Evolutionary conservation across 30 jellyfish, hydroid and myxozoan species (phyloP).

Genomic region (Haliclystus octoradiatus): DNA sequence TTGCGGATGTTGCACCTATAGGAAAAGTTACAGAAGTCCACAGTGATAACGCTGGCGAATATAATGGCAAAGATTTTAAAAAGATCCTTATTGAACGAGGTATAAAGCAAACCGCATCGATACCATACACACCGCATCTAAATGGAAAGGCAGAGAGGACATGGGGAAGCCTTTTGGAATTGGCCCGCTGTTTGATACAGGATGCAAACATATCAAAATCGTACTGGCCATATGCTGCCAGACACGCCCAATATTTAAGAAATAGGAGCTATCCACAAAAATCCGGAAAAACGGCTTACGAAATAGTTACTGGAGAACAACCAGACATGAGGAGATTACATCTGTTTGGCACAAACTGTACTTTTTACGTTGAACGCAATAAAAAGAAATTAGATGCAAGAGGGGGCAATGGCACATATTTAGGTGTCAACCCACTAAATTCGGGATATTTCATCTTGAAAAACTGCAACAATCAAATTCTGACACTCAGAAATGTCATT

Average conservation of each 20-base stretch:
- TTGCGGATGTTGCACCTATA: constrained; percentile 25
- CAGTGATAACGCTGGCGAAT: constrained; percentile 19
- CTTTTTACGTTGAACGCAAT: constrained; percentile 6
- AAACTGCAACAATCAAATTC: too few species aligned
- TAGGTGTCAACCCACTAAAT: constrained; percentile 10
- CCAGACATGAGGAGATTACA: constrained; percentile 21
- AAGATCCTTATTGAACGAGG: constrained; percentile 12
- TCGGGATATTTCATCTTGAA: neutral
- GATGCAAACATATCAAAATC: constrained; percentile 15
- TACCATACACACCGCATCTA: constrained; percentile 17
- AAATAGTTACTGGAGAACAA: constrained; percentile 1
- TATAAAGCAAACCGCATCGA: constrained; percentile 17
- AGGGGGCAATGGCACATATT: constrained; percentile 22
- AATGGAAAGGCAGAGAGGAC: constrained; percentile 20
- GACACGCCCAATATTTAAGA: constrained; percentile 29
- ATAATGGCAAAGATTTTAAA: constrained; percentile 11
- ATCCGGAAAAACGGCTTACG: constrained; percentile 19
- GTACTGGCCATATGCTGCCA: constrained; percentile 25
- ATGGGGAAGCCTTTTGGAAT: constrained; percentile 38
- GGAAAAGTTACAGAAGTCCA: constrained; percentile 16
- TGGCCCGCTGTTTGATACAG: constrained; percentile 20
- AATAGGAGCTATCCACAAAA: constrained; percentile 39
- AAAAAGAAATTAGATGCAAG: constrained; percentile 7
- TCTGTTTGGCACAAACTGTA: constrained; percentile 18
- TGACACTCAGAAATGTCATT: too few species aligned